These are phyloP conservation scores for Papilio xuthus DNA, from an alignment of 1,140 invertebrate genomes.

Conservation along the genomic window DNA sequence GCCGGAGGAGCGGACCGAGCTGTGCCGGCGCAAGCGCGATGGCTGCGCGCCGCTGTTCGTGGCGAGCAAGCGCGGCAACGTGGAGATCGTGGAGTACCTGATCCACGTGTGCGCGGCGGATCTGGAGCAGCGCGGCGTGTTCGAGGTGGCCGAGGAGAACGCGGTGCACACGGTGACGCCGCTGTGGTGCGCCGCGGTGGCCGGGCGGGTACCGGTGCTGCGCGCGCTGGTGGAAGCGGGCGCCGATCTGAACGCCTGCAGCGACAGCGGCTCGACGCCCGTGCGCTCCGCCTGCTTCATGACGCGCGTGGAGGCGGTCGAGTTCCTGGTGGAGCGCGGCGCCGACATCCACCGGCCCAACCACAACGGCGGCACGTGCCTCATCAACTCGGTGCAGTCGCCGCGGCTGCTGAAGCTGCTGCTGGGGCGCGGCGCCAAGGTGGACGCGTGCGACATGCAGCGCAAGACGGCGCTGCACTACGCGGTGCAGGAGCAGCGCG, in stretches of 20 bases:
- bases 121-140: constrained; percentile 91
- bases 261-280: constrained; percentile 94
- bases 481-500: constrained; percentile 93
- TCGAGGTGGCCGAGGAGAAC: constrained; percentile 81
- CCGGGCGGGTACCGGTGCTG: constrained; percentile 90
- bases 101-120: constrained; percentile 91
- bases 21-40: constrained; percentile 85
- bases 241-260: constrained; percentile 92
- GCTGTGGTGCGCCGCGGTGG: constrained; percentile 96
- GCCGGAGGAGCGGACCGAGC: constrained; percentile 82
- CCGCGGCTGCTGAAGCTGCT: constrained; percentile 91
- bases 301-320: constrained; percentile 90
- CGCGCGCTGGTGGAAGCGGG: constrained; percentile 90
- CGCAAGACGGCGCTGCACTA: constrained; percentile 96
- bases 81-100: constrained; percentile 94
- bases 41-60: constrained; percentile 94
- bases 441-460: constrained; percentile 94
- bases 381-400: constrained; percentile 96
- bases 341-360: constrained; percentile 94
- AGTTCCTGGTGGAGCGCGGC: constrained; percentile 90
- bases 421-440: constrained; percentile 88
- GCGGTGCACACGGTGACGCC: constrained; percentile 92
- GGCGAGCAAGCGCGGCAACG: constrained; percentile 91
- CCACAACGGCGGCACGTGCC: constrained; percentile 95
- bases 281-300: constrained; percentile 96